Conservation (phyloP, 2,888 invertebrate species). For the Spilosoma lubricipeda region DNA sequence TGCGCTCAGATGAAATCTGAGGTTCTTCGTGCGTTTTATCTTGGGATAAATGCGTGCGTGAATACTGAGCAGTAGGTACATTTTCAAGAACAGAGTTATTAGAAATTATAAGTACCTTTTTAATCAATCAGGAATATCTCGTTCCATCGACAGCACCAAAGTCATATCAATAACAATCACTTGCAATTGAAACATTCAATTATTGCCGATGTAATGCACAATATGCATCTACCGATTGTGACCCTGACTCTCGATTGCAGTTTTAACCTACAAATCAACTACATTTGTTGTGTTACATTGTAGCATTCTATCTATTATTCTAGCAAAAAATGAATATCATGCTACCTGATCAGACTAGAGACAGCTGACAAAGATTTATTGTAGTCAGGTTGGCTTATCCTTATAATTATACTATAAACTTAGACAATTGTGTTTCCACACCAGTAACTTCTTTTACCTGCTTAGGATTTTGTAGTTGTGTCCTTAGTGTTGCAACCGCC, state of each 20-base stretch:
- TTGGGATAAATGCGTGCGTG: no score
- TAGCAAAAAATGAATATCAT: neutral
- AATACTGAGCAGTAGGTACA: neutral
- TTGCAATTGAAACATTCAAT: slow-evolving; percentile 61
- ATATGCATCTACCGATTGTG: slow-evolving; percentile 60
- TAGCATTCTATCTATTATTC: neutral
- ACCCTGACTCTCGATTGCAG: slow-evolving; percentile 46
- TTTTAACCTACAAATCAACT: slow-evolving; percentile 32
- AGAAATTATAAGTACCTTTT: slow-evolving; percentile 4
- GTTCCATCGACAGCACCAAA: slow-evolving; percentile 68
- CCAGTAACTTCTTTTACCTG: neutral
- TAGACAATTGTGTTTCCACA: neutral
- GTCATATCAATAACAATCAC: slow-evolving; percentile 73
- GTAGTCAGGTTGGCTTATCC: neutral
- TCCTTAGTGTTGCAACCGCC: neutral
- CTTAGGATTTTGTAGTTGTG: neutral
- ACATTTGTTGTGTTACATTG: slow-evolving; percentile 18
- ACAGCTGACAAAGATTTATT: neutral
- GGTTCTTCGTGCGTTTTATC: neutral
- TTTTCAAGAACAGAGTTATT: no score
- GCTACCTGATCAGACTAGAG: neutral
- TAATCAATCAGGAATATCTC: slow-evolving; percentile 10
- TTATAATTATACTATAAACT: neutral
- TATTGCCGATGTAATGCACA: slow-evolving; percentile 64
- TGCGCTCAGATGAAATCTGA: no score